phyloP scores from a whole-genome alignment of 2,113 vertebrate genomes.

The Etheostoma cragini region DNA sequence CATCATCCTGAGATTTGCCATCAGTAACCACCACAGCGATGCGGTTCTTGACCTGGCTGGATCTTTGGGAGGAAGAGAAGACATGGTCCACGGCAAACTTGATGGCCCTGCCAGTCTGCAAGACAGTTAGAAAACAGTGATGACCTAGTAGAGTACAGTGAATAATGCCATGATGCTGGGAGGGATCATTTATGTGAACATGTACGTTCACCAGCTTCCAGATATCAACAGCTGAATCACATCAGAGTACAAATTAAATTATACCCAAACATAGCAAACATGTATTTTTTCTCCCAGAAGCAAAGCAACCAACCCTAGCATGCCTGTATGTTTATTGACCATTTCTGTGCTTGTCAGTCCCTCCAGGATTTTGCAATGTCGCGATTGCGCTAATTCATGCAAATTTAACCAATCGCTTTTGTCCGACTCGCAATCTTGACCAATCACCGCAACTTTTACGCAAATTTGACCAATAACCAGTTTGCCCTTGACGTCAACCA shows the following conservation, averaged over 20 bases:
- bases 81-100: constrained; percentile 85
- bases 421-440: no score
- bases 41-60: constrained; percentile 80
- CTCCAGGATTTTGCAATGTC: no score
- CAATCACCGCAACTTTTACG: no score
- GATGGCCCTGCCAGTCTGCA: constrained; percentile 85
- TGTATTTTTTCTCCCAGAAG: not conserved
- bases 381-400: no score
- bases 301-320: not conserved
- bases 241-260: constrained; percentile 13
- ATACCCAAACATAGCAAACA: not conserved
- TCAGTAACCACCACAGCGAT: constrained; percentile 87
- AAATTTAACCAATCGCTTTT: no score
- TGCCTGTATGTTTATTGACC: constrained; percentile 3
- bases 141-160: not conserved
- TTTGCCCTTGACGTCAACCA: no score
- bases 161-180: not conserved
- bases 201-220: not conserved
- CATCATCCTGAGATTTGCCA: constrained; percentile 87
- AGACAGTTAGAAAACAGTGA: constrained; percentile 4
- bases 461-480: no score
- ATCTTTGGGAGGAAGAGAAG: constrained; percentile 78
- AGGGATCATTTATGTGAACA: not conserved
- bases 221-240: not conserved
- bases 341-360: not conserved